Percentiles rank a stretch among this genome's conserved stretches.
Evolutionary conservation across 2,888 invertebrate genomes (phyloP).

Genomic region (Drosophila meridiana): DNA sequence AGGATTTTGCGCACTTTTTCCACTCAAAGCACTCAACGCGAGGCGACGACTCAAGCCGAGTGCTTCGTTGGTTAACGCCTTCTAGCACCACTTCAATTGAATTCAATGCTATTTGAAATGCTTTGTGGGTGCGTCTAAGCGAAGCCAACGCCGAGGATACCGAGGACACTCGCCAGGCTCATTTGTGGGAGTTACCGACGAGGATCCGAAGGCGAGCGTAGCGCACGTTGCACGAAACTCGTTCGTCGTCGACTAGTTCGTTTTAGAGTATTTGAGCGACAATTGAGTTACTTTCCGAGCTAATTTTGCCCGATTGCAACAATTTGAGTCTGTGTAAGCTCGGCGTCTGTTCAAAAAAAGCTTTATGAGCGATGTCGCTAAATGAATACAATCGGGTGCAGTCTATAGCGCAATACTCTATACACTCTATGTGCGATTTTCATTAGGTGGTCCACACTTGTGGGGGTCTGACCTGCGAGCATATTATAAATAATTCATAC

Average conservation of each 20-base stretch:
- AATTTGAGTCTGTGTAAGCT: conserved; percentile 46
- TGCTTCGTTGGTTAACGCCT: conserved; percentile 76
- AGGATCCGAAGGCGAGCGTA: conserved; percentile 39
- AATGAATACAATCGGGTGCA: background rate
- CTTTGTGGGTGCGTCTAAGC: conserved; percentile 78
- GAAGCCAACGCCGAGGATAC: conserved; percentile 29
- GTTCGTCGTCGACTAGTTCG: conserved; percentile 32
- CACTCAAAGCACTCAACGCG: conserved; percentile 64
- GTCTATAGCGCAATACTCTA: background rate
- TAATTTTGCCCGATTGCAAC: conserved; percentile 29
- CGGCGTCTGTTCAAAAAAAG: conserved; percentile 34
- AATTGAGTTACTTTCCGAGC: conserved; percentile 75
- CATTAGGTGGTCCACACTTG: background rate
- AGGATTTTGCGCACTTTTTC: conserved; percentile 81
- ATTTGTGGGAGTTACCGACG: conserved; percentile 68
- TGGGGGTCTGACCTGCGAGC: background rate
- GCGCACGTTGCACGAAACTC: conserved; percentile 28
- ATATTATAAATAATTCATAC: background rate
- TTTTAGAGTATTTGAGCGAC: conserved; percentile 43
- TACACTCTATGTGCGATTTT: background rate
- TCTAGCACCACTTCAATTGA: conserved; percentile 70
- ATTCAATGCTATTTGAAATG: conserved; percentile 65
- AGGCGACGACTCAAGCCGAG: conserved; percentile 56
- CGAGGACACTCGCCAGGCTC: conserved; percentile 19
- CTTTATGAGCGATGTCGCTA: conserved; percentile 26